Base-by-base conservation (phyloP, 2,888 invertebrate species). In the Matsumyia berberina region DNA sequence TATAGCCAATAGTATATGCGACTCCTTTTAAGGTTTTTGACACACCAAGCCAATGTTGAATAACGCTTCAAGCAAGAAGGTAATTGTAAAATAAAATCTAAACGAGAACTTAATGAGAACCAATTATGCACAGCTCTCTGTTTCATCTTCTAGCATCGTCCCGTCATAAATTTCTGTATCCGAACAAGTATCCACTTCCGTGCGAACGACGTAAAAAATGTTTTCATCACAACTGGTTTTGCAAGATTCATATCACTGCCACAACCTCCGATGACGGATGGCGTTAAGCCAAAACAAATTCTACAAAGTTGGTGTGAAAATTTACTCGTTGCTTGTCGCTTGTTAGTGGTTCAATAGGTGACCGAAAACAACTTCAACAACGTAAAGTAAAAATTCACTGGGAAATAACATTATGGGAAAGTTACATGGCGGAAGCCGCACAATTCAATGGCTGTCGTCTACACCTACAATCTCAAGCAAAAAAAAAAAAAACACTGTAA, bases 381-480 rank as follows among this genome's bases (percentile, higher is more conserved):
- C 6, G 17, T 31, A 29, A 15, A 46, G 4, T 12, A 12, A 39
- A 24, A 42, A 73, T 31, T 37, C 29, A 24, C 24, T 44, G 42
- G 1, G 39, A 46, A 58, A 49, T 57, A 74, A 57, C 37, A 33
- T 39, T 44, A 77, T 69, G 77, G 37, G 69, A 77, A 77, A 77
- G 69, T 77, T 39, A 15, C 51, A 67, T 44, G 7, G 53, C 77
- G 77, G 77, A 77, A 77, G 77, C 77, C 77, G 53, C 77, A 77
- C 77, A 77, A 77, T 66, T 37, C 66, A 74, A 66, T 57, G 66
- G 11, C 55, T 44, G 8, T n/a, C 33, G 33, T 11, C 7, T 17
- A 31, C 64, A 55, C 74, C 74, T 39, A 74, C 66, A 33, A 39
- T 24, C n/a, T 31, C 15, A 69, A 69, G 49, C 39, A 35, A 44